Evolutionary conservation across 2,888 invertebrate genomes (phyloP).

Genomic region (Latrodectus elegans): DNA sequence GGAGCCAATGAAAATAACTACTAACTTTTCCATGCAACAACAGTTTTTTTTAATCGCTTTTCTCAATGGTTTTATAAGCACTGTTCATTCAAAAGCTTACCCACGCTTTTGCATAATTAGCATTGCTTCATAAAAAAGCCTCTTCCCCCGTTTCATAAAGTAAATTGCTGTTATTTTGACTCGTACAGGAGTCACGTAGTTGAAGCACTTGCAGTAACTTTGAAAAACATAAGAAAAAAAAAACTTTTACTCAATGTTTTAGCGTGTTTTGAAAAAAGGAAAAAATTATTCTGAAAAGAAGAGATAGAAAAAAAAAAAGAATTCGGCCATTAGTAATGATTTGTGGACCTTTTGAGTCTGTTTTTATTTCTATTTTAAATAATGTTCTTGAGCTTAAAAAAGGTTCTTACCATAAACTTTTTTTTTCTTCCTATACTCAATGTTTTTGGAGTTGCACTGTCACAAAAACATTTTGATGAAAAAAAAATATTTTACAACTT

Average conservation of each 20-base stretch:
- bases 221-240: background rate
- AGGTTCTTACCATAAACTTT: no score
- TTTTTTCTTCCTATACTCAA: no score
- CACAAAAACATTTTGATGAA: no score
- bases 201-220: background rate
- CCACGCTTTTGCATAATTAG: background rate
- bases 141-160: background rate
- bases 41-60: no score
- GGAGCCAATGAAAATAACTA: no score
- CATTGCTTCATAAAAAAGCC: background rate
- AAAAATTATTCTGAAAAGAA: background rate
- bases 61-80: background rate
- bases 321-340: conserved; percentile 55
- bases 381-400: background rate
- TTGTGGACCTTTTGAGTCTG: conserved; percentile 6
- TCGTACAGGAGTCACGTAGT: background rate
- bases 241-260: background rate
- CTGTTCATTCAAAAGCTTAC: background rate
- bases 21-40: no score
- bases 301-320: conserved; percentile 3
- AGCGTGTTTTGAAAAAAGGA: background rate
- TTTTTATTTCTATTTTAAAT: conserved; percentile 12
- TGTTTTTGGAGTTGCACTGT: no score
- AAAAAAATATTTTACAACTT: no score
- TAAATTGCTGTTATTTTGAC: conserved; percentile 5